Evolutionary conservation across 2,888 invertebrate species (phyloP).

Genomic region (Dryobota labecula): DNA sequence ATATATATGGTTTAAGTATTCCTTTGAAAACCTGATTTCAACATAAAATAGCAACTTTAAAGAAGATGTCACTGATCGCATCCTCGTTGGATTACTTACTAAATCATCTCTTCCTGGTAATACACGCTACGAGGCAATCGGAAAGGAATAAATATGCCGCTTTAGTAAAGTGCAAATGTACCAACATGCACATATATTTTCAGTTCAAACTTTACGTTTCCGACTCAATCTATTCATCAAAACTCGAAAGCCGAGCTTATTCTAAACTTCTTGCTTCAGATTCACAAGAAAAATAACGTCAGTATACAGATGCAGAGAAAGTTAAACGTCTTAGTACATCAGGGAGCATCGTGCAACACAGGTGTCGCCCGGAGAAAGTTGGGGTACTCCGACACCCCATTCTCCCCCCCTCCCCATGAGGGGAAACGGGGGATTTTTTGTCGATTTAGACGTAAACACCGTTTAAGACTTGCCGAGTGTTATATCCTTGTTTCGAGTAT

Average conservation of each 20-base stretch:
- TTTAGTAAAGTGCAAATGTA: neutral
- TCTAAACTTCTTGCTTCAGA: slow-evolving; percentile 27
- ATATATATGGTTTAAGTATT: neutral
- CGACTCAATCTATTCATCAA: slow-evolving; percentile 18
- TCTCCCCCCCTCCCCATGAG: slow-evolving; percentile 42
- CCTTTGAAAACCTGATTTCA: neutral
- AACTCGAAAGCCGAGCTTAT: slow-evolving; percentile 21
- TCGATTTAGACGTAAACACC: slow-evolving; percentile 84
- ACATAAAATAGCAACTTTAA: neutral
- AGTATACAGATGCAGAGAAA: slow-evolving; percentile 56
- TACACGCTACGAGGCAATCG: neutral
- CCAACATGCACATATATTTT: neutral
- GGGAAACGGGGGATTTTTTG: slow-evolving; percentile 77
- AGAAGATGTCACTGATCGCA: neutral
- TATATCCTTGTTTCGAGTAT: slow-evolving; percentile 66
- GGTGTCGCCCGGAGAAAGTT: slow-evolving; percentile 74
- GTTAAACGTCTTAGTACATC: slow-evolving; percentile 75
- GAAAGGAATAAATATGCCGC: neutral
- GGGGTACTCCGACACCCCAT: slow-evolving; percentile 59
- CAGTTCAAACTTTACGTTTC: neutral
- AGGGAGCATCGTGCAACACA: slow-evolving; percentile 76
- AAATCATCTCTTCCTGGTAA: neutral
- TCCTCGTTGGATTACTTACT: neutral
- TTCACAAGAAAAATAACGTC: slow-evolving; percentile 50
- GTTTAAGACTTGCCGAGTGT: slow-evolving; percentile 73